phyloP scores from a whole-genome alignment of 2,797 vertebrate species.

The Podarcis siculus region DNA sequence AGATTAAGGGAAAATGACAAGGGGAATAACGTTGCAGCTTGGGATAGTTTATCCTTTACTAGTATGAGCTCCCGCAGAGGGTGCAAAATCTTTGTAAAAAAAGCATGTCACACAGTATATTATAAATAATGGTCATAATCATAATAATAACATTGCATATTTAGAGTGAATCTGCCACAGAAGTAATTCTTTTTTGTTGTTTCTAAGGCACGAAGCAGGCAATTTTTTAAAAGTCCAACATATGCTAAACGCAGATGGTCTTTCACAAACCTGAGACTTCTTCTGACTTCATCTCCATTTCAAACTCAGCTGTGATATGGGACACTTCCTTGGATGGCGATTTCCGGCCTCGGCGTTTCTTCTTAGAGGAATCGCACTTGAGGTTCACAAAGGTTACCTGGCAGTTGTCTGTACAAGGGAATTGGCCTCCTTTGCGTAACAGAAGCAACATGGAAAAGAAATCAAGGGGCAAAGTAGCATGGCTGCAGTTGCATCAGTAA shows the following conservation, averaged over 20 bases:
- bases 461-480: slow-evolving; percentile 46
- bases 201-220: too few species aligned
- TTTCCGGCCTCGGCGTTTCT: slow-evolving; percentile 90
- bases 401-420: slow-evolving; percentile 89
- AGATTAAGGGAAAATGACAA: neutral
- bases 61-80: neutral
- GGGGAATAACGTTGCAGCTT: too few species aligned
- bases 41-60: neutral
- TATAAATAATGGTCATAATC: neutral
- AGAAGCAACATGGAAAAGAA: slow-evolving; percentile 45
- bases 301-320: slow-evolving; percentile 93
- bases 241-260: slow-evolving; percentile 4
- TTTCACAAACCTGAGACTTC: slow-evolving; percentile 87
- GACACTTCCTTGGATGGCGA: slow-evolving; percentile 93
- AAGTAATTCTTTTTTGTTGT: neutral
- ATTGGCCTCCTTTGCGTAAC: slow-evolving; percentile 76
- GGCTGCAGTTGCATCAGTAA: neutral
- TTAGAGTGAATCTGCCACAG: neutral
- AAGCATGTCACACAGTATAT: neutral
- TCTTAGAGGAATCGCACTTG: slow-evolving; percentile 96
- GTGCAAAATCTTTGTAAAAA: neutral
- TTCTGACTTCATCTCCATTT: slow-evolving; percentile 92
- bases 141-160: neutral
- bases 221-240: neutral
- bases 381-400: slow-evolving; percentile 93